These are phyloP conservation scores for Hapalemur alaotrensis DNA, from an alignment of 2,797 vertebrate genomes.

Conservation along the genomic window DNA sequence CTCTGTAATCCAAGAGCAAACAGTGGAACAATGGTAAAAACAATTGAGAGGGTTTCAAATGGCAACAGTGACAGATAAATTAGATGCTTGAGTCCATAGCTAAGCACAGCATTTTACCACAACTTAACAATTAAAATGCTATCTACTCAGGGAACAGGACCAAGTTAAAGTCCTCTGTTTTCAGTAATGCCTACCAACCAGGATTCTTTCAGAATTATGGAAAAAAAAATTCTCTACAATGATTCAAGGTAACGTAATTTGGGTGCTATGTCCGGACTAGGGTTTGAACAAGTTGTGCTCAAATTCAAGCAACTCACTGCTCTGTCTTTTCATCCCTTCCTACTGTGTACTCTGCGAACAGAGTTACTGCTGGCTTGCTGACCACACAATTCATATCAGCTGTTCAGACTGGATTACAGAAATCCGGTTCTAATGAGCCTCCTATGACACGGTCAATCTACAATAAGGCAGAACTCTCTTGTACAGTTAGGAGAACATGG, in stretches of 20 bases:
- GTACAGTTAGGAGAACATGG: not conserved
- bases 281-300: not conserved
- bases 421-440: not conserved
- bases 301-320: not conserved
- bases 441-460: not conserved
- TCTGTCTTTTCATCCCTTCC: not conserved
- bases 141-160: not conserved
- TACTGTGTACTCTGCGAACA: not conserved
- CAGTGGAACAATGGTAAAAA: not conserved
- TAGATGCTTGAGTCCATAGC: slow-evolving; percentile 42
- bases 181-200: not conserved
- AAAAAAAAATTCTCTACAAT: not conserved
- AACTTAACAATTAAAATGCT: slow-evolving; percentile 63
- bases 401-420: not conserved
- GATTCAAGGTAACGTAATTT: not conserved
- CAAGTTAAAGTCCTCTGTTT: slow-evolving; percentile 22
- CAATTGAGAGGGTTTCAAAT: slow-evolving; percentile 32
- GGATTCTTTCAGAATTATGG: slow-evolving; percentile 10
- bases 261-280: not conserved
- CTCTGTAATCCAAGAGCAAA: slow-evolving; percentile 50
- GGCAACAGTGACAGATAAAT: slow-evolving; percentile 51
- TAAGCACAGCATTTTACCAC: slow-evolving; percentile 57
- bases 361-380: not conserved
- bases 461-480: not conserved
- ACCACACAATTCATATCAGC: not conserved